A percentile compares a stretch with the other conserved stretches of the same genome.
These are phyloP conservation scores for Carassius carassius DNA, from an alignment of 2,113 vertebrate genomes.

Conservation along the genomic window DNA sequence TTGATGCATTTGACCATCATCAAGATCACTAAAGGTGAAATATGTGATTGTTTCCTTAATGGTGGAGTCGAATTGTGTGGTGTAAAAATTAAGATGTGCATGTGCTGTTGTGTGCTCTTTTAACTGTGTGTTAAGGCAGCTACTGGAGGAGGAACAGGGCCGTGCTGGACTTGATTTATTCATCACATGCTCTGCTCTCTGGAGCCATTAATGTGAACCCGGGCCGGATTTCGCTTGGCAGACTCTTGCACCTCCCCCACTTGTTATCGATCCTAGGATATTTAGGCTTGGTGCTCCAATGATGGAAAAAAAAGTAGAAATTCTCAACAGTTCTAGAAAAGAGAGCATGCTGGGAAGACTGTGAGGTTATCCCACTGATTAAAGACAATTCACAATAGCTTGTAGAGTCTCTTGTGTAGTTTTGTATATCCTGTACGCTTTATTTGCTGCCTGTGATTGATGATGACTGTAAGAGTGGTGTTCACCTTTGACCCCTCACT, in stretches of 20 bases:
- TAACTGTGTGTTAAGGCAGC: neutral
- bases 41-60: neutral
- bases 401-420: neutral
- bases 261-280: neutral
- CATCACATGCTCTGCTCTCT: constrained; percentile 3
- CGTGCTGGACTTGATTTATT: constrained; percentile 22
- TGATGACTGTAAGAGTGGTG: neutral
- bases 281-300: neutral
- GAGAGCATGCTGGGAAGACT: neutral
- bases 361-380: neutral
- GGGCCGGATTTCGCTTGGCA: neutral
- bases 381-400: neutral
- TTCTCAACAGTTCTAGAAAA: neutral
- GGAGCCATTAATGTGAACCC: constrained; percentile 19
- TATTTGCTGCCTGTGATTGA: constrained; percentile 20
- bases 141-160: neutral
- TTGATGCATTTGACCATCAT: neutral
- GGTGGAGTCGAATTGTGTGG: neutral
- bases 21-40: neutral
- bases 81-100: neutral
- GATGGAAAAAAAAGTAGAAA: neutral
- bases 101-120: neutral
- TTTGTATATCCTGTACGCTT: neutral
- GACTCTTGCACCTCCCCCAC: constrained; percentile 6
- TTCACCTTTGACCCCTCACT: constrained; percentile 3